Evolutionary conservation across 2,888 invertebrate species (phyloP), one percentile per base, ranked within the genome.

Genomic region (Drosophila yooni): DNA sequence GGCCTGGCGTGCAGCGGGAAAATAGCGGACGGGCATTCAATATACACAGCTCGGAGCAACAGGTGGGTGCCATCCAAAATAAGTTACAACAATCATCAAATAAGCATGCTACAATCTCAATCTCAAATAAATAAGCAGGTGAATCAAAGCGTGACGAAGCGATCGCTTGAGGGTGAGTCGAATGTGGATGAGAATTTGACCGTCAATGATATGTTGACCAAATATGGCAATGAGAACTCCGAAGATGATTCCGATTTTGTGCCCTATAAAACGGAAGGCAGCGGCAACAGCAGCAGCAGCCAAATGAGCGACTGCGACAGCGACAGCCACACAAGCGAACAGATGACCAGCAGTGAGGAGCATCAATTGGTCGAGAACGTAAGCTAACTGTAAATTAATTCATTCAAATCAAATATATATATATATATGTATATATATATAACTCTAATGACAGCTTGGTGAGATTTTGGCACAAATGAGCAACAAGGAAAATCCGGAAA

Each of bases 221-320:
- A 92, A 67, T 93, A 91, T 64, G 90, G 82, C 46, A 79, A 85
- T 56, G 83, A 79, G 48, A 78, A 84, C 56, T 92, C 91, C 11
- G 92, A 91, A 5, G 86, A 91, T 67, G 92, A 92, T 59, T 88
- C 92, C 0, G 92, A 93, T 54, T 92, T 88, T 73, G 74, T 91
- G 62, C 92, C 92, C 18, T 68, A 82, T 8, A 82, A 84, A 18
- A 83, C 77, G n/a, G 69, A 54, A 0, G 78, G 66, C 15, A 77
- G 58, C 54, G 54, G 51, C n/a, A 58, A 31, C 40, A 65, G 54
- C 27, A 78, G 69, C 63, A 51, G 46, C 33, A 70, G 59, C 59
- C 38, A 21, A 18, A 73, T 1, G 43, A 46, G 46, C 25, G 21
- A 46, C 7, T 7, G 52, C 48, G 60, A 38, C 62, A 60, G 58